Percentiles rank a stretch among this genome's conserved stretches.
Evolutionary conservation across 1,140 invertebrate species (phyloP).

Genomic region (Pseudomyrmex sp.): DNA sequence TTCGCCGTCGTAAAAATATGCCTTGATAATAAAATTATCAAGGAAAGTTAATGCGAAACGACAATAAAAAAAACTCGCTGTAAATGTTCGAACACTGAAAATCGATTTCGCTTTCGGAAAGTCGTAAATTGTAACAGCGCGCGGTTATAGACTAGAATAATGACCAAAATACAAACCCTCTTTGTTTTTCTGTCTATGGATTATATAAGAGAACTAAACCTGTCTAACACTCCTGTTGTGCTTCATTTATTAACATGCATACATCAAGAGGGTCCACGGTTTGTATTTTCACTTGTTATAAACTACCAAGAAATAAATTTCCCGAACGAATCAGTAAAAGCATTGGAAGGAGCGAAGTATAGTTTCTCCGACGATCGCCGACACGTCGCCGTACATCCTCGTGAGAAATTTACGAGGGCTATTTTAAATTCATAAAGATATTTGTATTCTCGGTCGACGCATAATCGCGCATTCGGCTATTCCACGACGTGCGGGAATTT

Average conservation of each 20-base stretch:
- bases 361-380: constrained; percentile 13
- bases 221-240: not conserved
- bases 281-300: constrained; percentile 4
- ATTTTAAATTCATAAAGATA: constrained; percentile 59
- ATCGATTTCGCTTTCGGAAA: constrained; percentile 31
- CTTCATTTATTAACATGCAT: constrained; percentile 15
- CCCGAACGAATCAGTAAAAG: constrained; percentile 12
- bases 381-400: constrained; percentile 1
- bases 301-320: constrained; percentile 31
- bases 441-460: constrained; percentile 48
- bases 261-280: constrained; percentile 1
- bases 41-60: constrained; percentile 2
- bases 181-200: not conserved
- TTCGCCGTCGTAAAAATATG: constrained; percentile 27
- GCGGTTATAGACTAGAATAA: not conserved
- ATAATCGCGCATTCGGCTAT: constrained; percentile 41
- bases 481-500: constrained; percentile 17
- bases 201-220: not conserved
- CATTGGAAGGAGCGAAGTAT: not conserved
- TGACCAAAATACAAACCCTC: not conserved
- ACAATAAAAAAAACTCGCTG: constrained; percentile 3
- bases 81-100: constrained; percentile 16
- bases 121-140: constrained; percentile 1
- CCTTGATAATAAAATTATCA: not conserved
- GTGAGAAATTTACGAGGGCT: constrained; percentile 31